Conservation (phyloP, 2,113 vertebrate species). For the Paradisaea rubra region DNA sequence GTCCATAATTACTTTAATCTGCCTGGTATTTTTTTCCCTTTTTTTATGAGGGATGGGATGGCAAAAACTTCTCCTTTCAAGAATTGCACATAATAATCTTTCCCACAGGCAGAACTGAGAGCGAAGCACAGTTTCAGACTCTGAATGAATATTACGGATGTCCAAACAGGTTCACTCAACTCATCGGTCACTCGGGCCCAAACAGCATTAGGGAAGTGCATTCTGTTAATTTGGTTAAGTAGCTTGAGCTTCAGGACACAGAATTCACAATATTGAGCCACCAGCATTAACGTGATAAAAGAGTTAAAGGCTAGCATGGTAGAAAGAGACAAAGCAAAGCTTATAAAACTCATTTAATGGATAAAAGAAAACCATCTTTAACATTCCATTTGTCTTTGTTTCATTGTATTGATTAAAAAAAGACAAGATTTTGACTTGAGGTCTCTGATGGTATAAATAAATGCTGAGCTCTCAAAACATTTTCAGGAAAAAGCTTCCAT, state of each 20-base stretch:
- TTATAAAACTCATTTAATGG: background rate
- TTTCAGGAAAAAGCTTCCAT: background rate
- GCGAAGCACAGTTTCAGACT: background rate
- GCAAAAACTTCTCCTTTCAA: background rate
- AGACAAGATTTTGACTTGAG: background rate
- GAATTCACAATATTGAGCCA: conserved; percentile 12
- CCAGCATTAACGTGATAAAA: background rate
- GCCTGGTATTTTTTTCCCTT: background rate
- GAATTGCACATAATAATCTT: background rate
- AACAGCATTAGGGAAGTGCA: background rate
- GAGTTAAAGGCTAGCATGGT: background rate
- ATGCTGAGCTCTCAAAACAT: background rate
- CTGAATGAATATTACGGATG: background rate
- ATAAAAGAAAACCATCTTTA: background rate
- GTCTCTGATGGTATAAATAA: background rate
- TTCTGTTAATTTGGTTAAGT: conserved; percentile 4
- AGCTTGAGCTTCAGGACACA: background rate
- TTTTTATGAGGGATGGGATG: background rate
- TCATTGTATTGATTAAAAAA: background rate
- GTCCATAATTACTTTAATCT: background rate
- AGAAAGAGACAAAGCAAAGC: background rate
- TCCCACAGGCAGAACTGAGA: background rate
- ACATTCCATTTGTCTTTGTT: background rate
- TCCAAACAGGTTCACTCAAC: background rate
- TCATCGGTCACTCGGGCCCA: background rate